Conservation (phyloP, 2,888 invertebrate genomes). For the Machimus rusticus region DNA sequence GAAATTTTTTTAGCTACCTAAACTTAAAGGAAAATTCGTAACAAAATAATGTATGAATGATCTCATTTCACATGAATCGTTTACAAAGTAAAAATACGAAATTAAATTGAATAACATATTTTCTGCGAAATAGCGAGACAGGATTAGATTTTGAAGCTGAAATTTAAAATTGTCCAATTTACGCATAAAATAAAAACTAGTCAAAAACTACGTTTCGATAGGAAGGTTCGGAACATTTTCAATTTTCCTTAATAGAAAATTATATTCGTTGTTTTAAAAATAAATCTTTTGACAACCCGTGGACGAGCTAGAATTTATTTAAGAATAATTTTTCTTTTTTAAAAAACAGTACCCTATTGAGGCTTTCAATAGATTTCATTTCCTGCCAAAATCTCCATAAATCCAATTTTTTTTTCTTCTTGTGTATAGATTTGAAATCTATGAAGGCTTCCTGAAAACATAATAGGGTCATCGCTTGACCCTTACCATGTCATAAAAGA, state of each 20-base stretch:
- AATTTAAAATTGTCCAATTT: background rate
- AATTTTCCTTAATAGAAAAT: background rate
- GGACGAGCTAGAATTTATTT: background rate
- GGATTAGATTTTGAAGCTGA: background rate
- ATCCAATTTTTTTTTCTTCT: background rate
- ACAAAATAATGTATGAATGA: no score
- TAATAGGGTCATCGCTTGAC: background rate
- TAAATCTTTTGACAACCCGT: background rate
- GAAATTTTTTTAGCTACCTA: no score
- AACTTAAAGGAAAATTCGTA: no score
- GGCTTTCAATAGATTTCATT: background rate
- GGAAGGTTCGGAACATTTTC: background rate
- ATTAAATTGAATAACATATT: no score
- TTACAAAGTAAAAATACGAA: no score
- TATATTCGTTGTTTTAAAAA: background rate
- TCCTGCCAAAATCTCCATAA: background rate
- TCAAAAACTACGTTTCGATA: background rate
- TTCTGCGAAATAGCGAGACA: no score
- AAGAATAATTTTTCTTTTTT: background rate
- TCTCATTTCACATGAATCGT: no score
- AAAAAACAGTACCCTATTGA: background rate
- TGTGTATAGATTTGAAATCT: background rate
- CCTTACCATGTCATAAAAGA: background rate
- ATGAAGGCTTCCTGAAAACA: background rate
- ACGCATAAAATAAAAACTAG: background rate